Percentiles rank a stretch among this genome's conserved stretches.
Conservation (phyloP, 2,113 vertebrate species). For the Myocastor coypus region DNA sequence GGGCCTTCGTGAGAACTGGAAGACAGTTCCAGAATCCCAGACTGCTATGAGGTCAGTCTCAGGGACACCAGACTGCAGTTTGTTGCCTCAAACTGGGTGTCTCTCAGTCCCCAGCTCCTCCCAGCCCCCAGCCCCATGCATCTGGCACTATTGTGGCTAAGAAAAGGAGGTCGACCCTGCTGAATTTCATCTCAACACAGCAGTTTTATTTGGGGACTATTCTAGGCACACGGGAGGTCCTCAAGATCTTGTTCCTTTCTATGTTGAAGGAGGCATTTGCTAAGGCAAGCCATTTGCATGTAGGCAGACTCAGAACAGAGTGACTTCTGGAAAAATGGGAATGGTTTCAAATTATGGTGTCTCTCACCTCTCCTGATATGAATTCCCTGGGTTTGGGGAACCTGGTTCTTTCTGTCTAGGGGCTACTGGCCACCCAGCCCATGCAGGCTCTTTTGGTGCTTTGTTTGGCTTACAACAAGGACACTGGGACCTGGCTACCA, state of each 20-base stretch:
- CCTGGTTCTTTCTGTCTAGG: background rate
- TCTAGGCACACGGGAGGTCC: background rate
- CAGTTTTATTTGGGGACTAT: background rate
- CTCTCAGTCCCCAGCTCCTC: background rate
- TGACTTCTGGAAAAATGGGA: background rate
- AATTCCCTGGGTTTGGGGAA: background rate
- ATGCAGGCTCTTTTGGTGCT: background rate
- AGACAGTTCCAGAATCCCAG: rapidly evolving
- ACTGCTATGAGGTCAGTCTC: background rate
- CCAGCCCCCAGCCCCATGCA: background rate
- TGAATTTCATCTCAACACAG: background rate
- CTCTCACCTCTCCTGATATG: background rate
- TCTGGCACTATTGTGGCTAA: rapidly evolving
- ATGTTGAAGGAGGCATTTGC: background rate
- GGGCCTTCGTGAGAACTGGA: background rate
- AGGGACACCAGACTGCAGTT: background rate
- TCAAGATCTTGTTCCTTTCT: background rate
- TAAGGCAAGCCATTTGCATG: background rate
- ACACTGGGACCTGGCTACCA: rapidly evolving
- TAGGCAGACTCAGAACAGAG: background rate
- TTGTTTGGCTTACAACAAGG: rapidly evolving
- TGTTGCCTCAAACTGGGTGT: rapidly evolving
- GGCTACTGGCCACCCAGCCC: background rate
- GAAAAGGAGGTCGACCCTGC: background rate
- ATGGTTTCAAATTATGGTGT: background rate